Evolutionary conservation across 2,888 invertebrate species (phyloP).

Genomic region (Stramonita haemastoma): DNA sequence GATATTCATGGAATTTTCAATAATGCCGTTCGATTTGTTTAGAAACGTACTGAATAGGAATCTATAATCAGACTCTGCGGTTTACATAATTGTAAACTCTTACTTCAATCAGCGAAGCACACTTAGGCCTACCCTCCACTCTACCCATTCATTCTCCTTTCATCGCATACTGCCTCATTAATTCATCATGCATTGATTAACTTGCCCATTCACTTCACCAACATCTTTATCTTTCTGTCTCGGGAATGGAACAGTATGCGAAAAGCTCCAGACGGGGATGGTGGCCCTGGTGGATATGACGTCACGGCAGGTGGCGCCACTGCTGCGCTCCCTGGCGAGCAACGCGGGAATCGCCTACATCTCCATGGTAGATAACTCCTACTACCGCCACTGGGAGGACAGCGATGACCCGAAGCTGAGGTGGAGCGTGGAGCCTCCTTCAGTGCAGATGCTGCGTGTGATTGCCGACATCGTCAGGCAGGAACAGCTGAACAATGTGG

Average conservation of each 20-base stretch:
- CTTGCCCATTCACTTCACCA: no score
- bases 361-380: slow-evolving; percentile 61
- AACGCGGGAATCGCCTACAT: slow-evolving; percentile 65
- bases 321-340: slow-evolving; percentile 66
- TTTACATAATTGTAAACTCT: no score
- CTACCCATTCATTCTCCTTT: no score
- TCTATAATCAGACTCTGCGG: no score
- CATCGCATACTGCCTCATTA: no score
- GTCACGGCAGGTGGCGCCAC: slow-evolving; percentile 60
- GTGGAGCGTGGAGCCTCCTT: slow-evolving; percentile 85
- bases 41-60: no score
- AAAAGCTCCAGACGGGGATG: slow-evolving; percentile 54
- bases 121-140: no score
- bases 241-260: slow-evolving; percentile 60
- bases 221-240: no score
- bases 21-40: no score
- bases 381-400: slow-evolving; percentile 40
- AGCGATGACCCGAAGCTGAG: slow-evolving; percentile 38
- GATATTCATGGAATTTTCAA: no score
- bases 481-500: slow-evolving; percentile 93
- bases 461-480: slow-evolving; percentile 88
- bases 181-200: no score
- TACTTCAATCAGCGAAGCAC: no score
- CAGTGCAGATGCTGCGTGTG: slow-evolving; percentile 89
- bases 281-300: slow-evolving; percentile 66